Percentiles rank a stretch among this genome's conserved stretches.
Conservation (phyloP, 2,888 invertebrate species). For the Acanthosepion esculentum region DNA sequence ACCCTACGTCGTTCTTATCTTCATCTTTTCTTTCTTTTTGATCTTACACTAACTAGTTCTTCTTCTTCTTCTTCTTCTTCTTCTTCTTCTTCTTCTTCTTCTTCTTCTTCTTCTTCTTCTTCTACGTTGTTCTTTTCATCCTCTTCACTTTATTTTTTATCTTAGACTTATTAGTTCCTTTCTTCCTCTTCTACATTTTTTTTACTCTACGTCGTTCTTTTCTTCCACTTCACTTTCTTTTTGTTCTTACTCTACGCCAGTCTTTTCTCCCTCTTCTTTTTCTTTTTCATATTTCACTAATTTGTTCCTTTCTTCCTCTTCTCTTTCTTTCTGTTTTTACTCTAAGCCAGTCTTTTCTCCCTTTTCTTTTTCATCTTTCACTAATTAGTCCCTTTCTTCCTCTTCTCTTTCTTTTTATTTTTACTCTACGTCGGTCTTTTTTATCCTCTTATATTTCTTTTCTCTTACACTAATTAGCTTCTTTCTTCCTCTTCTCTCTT, state of each 20-base stretch:
- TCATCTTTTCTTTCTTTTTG: background rate
- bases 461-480: background rate
- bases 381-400: too few species aligned
- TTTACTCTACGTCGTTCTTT: too few species aligned
- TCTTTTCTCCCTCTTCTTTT: background rate
- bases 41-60: too few species aligned
- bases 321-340: background rate
- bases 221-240: too few species aligned
- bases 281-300: too few species aligned
- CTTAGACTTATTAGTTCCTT: too few species aligned
- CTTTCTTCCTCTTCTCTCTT: background rate
- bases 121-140: background rate
- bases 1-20: too few species aligned
- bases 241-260: too few species aligned
- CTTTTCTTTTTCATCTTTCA: background rate
- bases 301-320: background rate
- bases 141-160: too few species aligned
- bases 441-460: background rate
- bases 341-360: background rate
- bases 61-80: background rate
- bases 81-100: background rate
- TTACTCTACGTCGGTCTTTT: background rate
- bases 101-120: background rate
- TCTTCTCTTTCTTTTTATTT: too few species aligned
- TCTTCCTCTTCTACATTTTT: background rate